Percentiles rank a stretch among this genome's conserved stretches.
Evolutionary conservation across 2,797 vertebrate species (phyloP).

Genomic region (Prionace glauca): DNA sequence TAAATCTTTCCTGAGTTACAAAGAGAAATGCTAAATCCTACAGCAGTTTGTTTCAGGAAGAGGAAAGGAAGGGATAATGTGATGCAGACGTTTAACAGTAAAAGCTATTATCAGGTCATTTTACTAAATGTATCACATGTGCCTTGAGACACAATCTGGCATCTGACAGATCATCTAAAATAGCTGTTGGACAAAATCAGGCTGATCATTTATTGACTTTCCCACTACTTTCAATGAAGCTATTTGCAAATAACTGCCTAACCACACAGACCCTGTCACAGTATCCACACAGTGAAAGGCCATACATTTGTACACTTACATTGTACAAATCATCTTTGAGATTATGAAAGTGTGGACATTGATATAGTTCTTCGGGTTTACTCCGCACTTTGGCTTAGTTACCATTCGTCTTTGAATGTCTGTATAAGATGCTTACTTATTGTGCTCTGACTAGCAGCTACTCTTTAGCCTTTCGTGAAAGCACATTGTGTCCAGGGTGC

Average conservation of each 20-base stretch:
- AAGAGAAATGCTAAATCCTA: background rate
- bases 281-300: background rate
- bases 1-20: background rate
- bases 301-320: background rate
- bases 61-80: background rate
- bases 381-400: background rate
- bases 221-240: background rate
- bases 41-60: background rate
- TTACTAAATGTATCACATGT: slow-evolving; percentile 80
- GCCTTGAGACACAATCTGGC: slow-evolving; percentile 79
- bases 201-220: slow-evolving; percentile 54
- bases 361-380: background rate
- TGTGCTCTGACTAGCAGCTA: slow-evolving; percentile 34
- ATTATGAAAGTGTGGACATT: background rate
- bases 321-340: background rate
- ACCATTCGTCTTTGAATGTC: slow-evolving; percentile 3
- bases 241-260: background rate
- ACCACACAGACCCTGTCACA: background rate
- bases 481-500: slow-evolving; percentile 28
- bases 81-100: slow-evolving; percentile 59
- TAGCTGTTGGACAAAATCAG: slow-evolving; percentile 74
- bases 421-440: slow-evolving; percentile 34
- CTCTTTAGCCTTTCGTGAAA: slow-evolving; percentile 37
- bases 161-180: slow-evolving; percentile 77
- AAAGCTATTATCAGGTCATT: slow-evolving; percentile 80